Evolutionary conservation across 2,797 vertebrate genomes (phyloP), one percentile per base, ranked within the genome.

Genomic region (Crocidura indochinensis): DNA sequence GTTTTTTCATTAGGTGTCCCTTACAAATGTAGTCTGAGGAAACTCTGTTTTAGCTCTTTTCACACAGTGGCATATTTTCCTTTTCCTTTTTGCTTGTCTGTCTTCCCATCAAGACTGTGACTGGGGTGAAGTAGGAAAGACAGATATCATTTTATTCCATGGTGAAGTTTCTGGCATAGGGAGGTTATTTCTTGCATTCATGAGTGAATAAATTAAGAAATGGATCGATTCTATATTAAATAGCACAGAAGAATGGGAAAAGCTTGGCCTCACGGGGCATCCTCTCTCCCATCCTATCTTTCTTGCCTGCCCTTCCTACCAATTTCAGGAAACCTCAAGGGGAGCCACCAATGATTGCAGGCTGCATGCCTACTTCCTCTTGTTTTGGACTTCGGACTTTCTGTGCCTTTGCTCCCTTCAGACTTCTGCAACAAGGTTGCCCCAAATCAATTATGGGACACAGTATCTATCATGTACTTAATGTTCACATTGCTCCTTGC

Each of bases 81-180:
- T 64, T 65, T 86, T 91, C 76, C 56, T 87, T 29, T 73, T 26
- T 68, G 19, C 31, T 68, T 93, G 27, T 67, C 62, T 75, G 0
- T 83, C 47, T 88, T 46, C 10, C 38, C 17, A 14, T 44, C 62
- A 87, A 49, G 27, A 17, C 5, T 79, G 75, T 27, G 10, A 60
- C 68, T 51, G 24, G 56, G 20, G 20, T 46, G 10, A 24, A 14
- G 15, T 90, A 31, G 74, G n/a, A 65, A 88, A 77, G 62, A 31
- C 22, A 81, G 75, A 73, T 72, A 24, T 72, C 4, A 2, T 56
- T 85, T 83, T 83, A 44, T 86, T 10, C 44, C 26, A 17, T 56
- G 51, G 44, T 68, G 29, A 53, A 29, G 68, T 31, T 14, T 65
- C 67, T 71, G 29, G 74, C 5, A 31, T 27, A n/a, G 64, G 68